Percentiles rank a stretch among this genome's conserved stretches.
Conservation (phyloP, 2,113 vertebrate species). For the Oryzias javanicus region DNA sequence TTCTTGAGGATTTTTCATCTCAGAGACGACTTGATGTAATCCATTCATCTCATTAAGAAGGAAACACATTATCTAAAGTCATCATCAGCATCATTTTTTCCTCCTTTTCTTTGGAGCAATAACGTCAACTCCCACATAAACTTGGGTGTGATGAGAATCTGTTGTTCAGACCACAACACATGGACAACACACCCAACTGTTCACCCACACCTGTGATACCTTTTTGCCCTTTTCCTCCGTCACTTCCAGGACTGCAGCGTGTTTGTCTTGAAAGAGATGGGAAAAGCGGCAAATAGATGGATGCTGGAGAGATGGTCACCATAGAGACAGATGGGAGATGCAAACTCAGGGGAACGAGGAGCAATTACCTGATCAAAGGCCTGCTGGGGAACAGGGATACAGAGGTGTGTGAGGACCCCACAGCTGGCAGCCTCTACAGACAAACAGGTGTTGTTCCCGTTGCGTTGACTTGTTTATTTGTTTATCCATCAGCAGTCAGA, state of each 20-base stretch:
- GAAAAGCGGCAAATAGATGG: conserved; percentile 50
- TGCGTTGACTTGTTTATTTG: conserved; percentile 7
- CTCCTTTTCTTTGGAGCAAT: background rate
- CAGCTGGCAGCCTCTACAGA: conserved; percentile 59
- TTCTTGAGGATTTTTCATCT: too few species aligned
- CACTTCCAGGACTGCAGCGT: conserved; percentile 21
- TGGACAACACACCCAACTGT: background rate
- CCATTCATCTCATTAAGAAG: too few species aligned
- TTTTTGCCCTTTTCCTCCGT: conserved; percentile 12
- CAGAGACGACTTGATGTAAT: too few species aligned
- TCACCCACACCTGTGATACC: background rate
- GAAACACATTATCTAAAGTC: too few species aligned
- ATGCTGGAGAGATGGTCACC: conserved; percentile 44
- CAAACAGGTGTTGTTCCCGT: conserved; percentile 36
- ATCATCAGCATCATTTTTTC: too few species aligned
- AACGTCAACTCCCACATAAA: background rate
- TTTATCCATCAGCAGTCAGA: background rate
- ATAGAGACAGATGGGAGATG: conserved; percentile 48
- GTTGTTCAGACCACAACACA: background rate
- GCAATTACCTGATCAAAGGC: conserved; percentile 82
- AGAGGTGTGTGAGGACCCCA: conserved; percentile 56
- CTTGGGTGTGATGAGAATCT: background rate
- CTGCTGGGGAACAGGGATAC: conserved; percentile 46
- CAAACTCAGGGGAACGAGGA: conserved; percentile 69
- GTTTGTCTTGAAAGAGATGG: conserved; percentile 50